These are phyloP conservation scores for Potamarius usumacintae DNA, from an alignment of 2,113 vertebrate species.

Conservation along the genomic window DNA sequence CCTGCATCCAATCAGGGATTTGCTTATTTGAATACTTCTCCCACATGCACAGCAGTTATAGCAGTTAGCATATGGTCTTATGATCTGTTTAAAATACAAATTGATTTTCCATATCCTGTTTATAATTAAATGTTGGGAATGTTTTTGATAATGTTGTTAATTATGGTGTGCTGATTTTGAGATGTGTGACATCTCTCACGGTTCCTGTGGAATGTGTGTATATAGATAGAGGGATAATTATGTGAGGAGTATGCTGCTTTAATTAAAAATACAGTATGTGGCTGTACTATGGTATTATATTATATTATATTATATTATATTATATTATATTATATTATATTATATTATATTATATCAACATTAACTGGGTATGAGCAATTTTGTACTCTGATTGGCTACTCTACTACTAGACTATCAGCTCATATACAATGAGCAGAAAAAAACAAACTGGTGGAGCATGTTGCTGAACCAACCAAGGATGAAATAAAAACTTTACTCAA, in stretches of 20 bases:
- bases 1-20: not conserved
- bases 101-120: not conserved
- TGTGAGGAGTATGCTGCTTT: not conserved
- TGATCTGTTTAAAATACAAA: not conserved
- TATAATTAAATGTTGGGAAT: not conserved
- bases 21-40: not conserved
- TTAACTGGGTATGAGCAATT: too few relatives aligned
- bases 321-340: not conserved
- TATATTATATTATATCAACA: not conserved
- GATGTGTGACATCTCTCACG: not conserved
- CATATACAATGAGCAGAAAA: too few relatives aligned
- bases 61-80: not conserved
- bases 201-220: not conserved
- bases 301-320: not conserved
- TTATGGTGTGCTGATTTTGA: not conserved
- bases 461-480: too few relatives aligned
- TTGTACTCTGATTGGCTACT: too few relatives aligned
- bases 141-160: not conserved
- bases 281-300: not conserved
- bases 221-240: not conserved
- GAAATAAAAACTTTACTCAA: too few relatives aligned
- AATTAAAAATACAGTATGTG: not conserved
- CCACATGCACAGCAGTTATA: not conserved
- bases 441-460: too few relatives aligned
- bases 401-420: too few relatives aligned